These are phyloP conservation scores for Taenioides sp. DNA, from an alignment of 2,797 vertebrate genomes.

Conservation along the genomic window DNA sequence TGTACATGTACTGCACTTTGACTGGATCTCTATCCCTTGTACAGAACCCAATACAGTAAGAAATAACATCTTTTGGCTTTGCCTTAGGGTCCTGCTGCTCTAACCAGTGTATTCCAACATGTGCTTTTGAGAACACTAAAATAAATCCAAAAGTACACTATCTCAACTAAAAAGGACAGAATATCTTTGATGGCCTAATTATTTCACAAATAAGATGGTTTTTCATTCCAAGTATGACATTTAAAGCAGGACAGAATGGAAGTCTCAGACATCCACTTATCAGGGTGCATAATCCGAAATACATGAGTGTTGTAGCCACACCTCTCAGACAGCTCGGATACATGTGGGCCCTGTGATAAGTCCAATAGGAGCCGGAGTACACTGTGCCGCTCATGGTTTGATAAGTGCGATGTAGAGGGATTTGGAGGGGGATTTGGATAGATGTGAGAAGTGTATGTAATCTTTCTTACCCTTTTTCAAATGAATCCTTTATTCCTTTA, in stretches of 20 bases:
- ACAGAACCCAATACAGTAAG: neutral
- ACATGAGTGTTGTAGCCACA: conserved; percentile 56
- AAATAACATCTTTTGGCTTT: neutral
- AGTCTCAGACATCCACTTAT: conserved; percentile 20
- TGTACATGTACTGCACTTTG: neutral
- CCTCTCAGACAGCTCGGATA: conserved; percentile 58
- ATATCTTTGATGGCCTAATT: neutral
- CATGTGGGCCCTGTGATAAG: conserved; percentile 60
- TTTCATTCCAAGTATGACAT: conserved; percentile 44
- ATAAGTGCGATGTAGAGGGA: conserved; percentile 80
- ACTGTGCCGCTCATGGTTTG: conserved; percentile 60
- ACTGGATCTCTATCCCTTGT: neutral
- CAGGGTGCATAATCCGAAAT: conserved; percentile 38
- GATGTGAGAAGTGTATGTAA: conserved; percentile 79
- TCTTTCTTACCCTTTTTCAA: conserved; percentile 77
- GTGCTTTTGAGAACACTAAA: neutral
- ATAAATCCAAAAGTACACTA: neutral
- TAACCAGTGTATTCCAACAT: neutral
- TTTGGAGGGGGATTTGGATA: conserved; percentile 78
- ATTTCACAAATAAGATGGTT: conserved; percentile 17
- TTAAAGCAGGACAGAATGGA: conserved; percentile 27
- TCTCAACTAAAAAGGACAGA: neutral
- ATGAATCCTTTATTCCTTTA: conserved; percentile 80
- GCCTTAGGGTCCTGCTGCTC: neutral
- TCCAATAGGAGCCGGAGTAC: conserved; percentile 57